Conservation (phyloP, 2,113 vertebrate species). For the Strix uralensis region DNA sequence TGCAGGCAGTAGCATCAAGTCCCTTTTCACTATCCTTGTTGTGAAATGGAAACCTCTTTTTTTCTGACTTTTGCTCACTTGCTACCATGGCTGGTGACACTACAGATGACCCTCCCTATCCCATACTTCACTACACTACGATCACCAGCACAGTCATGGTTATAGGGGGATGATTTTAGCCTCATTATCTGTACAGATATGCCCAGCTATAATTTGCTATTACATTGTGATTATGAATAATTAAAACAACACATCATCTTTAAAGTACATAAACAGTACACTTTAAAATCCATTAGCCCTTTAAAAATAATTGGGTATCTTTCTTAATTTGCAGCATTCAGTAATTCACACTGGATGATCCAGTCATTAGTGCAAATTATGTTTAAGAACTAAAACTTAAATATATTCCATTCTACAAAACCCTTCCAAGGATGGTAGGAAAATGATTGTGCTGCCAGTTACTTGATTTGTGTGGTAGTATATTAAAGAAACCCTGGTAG, state of each 20-base stretch:
- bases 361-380: slow-evolving; percentile 9
- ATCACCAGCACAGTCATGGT: not conserved
- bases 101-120: not conserved
- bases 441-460: not conserved
- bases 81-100: rapidly evolving
- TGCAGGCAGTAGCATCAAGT: not conserved
- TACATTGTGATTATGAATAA: not conserved
- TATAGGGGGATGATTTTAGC: not conserved
- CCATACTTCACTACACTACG: not conserved
- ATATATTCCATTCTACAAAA: not conserved
- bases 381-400: slow-evolving; percentile 12
- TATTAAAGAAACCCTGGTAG: not conserved
- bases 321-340: slow-evolving; percentile 6
- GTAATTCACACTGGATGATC: slow-evolving; percentile 9
- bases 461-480: not conserved
- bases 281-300: not conserved
- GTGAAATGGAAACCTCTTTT: not conserved
- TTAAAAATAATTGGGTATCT: not conserved
- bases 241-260: not conserved
- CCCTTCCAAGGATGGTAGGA: not conserved
- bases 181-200: not conserved
- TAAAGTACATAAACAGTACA: not conserved
- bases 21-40: not conserved
- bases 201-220: not conserved
- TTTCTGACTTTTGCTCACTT: not conserved